Conservation (phyloP, 92 coral and sea anemone species). For the Porites evermanni region DNA sequence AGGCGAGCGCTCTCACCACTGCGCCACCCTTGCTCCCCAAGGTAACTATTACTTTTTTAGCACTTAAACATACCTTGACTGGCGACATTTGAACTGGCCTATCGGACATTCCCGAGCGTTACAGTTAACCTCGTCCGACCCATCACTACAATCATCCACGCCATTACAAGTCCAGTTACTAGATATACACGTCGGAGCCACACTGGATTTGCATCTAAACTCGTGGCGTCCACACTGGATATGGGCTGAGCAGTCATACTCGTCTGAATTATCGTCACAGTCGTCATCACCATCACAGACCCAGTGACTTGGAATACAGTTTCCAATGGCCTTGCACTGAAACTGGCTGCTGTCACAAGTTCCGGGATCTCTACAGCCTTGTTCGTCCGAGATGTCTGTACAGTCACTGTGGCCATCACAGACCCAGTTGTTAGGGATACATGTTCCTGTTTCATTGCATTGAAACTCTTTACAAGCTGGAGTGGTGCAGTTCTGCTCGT, state of each 20-base stretch:
- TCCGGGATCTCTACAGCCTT: not conserved
- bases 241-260: not conserved
- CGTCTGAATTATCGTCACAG: constrained; percentile 66
- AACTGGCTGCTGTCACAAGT: constrained; percentile 2
- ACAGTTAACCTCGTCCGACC: constrained; percentile 50
- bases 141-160: constrained; percentile 29
- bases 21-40: too few species aligned
- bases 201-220: constrained; percentile 13
- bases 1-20: too few species aligned
- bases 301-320: constrained; percentile 48
- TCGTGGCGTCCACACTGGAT: not conserved
- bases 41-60: not conserved
- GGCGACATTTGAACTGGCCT: constrained; percentile 10
- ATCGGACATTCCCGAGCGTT: not conserved
- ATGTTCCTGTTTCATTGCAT: constrained; percentile 8
- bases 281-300: constrained; percentile 64
- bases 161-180: constrained; percentile 43
- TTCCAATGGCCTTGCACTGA: not conserved
- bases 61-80: not conserved
- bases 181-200: constrained; percentile 24
- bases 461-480: not conserved
- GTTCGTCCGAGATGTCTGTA: constrained; percentile 66
- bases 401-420: constrained; percentile 74
- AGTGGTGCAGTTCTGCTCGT: not conserved
- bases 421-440: constrained; percentile 44